These are phyloP conservation scores for Cerceris ruficornis DNA, from an alignment of 2,888 invertebrate species.

Conservation along the genomic window DNA sequence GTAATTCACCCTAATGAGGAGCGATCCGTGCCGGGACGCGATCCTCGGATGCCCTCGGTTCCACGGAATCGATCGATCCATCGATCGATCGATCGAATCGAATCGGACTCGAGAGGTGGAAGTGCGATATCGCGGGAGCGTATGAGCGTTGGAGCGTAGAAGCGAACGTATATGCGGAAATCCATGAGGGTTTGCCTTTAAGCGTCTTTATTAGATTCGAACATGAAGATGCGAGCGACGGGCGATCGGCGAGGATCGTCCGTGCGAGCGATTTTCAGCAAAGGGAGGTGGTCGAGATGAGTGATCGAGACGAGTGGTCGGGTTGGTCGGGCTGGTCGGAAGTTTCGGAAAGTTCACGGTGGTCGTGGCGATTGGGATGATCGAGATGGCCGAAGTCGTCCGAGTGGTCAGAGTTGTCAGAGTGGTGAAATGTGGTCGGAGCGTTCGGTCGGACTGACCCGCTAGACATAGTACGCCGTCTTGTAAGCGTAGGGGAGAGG, in stretches of 20 bases:
- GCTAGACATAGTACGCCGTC: neutral
- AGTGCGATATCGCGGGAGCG: no score
- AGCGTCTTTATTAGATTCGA: conserved; percentile 56
- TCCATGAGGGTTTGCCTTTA: conserved; percentile 37
- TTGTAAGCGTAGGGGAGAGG: conserved; percentile 61
- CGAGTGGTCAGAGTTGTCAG: neutral
- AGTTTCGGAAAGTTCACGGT: no score
- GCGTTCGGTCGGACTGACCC: neutral
- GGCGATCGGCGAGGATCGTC: neutral
- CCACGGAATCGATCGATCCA: neutral
- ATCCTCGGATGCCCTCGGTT: neutral
- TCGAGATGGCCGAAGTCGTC: conserved; percentile 12
- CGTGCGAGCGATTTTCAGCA: neutral
- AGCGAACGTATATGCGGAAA: neutral
- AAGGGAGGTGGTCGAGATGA: conserved; percentile 8
- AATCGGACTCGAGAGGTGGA: neutral
- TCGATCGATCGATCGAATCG: neutral
- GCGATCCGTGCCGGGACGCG: conserved; percentile 1
- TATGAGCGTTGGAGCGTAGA: no score
- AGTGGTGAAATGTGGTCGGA: neutral
- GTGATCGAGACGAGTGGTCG: no score
- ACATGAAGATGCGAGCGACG: conserved; percentile 23
- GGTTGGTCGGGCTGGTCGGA: no score
- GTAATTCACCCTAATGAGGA: conserved; percentile 32
- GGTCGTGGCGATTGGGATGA: no score